phyloP scores from a whole-genome alignment of 2,888 invertebrate genomes.

The Idaea biselata region DNA sequence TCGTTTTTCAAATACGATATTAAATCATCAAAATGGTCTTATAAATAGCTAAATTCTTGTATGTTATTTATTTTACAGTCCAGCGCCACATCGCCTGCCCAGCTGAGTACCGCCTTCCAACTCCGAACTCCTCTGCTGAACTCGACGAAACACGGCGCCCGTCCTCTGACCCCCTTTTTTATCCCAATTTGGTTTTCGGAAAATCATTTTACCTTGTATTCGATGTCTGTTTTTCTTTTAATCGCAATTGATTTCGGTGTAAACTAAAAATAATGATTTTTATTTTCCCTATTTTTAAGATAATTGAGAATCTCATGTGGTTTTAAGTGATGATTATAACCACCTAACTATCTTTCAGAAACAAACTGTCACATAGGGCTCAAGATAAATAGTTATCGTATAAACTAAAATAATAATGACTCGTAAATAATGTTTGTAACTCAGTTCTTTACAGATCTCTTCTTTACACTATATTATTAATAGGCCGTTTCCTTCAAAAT shows the following conservation, averaged over 20 bases:
- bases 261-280: not conserved
- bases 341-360: too few relatives aligned
- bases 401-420: too few relatives aligned
- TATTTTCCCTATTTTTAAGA: not conserved
- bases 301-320: not conserved
- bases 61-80: conserved; percentile 32
- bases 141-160: conserved; percentile 79
- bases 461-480: too few relatives aligned
- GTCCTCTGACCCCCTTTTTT: conserved; percentile 66
- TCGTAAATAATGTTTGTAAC: too few relatives aligned
- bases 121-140: conserved; percentile 81
- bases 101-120: conserved; percentile 81
- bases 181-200: conserved; percentile 59
- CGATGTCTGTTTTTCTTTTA: not conserved
- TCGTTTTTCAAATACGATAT: not conserved
- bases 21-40: not conserved
- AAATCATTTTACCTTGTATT: conserved; percentile 59
- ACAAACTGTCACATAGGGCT: not conserved
- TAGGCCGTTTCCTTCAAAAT: too few relatives aligned
- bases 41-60: not conserved
- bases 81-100: conserved; percentile 70
- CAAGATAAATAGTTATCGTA: too few relatives aligned
- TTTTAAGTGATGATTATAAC: not conserved
- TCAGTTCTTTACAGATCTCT: too few relatives aligned
- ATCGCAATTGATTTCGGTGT: not conserved